Base-by-base conservation (phyloP, 2,797 vertebrate species). In the Alauda arvensis region DNA sequence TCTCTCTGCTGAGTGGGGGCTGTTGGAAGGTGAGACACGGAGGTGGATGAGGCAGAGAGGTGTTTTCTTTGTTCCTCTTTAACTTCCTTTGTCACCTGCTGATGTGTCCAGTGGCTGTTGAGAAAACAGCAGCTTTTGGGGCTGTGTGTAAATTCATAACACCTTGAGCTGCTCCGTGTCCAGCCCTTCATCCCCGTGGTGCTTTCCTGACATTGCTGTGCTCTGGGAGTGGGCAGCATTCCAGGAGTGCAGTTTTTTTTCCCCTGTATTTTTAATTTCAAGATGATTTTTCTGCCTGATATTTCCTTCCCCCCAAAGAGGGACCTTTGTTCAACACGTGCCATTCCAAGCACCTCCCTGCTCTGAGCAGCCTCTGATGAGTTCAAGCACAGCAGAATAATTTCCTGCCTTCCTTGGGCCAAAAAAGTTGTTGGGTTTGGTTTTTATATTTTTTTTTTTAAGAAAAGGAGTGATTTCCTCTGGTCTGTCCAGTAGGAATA, bases 131-230 rank as follows among this genome's bases (percentile, higher is more conserved):
- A 24, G 18, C 5, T 49, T 3, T 6, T 25, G 31, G 23, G 31
- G 12, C 11, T 61, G 40, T 21, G 26, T 70, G 3, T 46, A 23
- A 52, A n/a, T 17, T 14, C 2, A 7, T 3, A 61, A n/a, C 5
- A 10, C 11, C 13, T 13, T 13, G 40, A 76, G 40, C 40, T 69
- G 0, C 8, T 63, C 56, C 4, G 0, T 14, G 19, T 19, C 18
- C 65, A 33, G 53, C 13, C 43, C 68, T 71, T 56, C 25, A 40
- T 23, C 17, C 23, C 56, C 2, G 0, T 4, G 13, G 24, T 40
- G 5, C 24, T 57, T 31, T n/a, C 29, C 0, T 11, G 56, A 8
- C 20, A 3, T 5, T 24, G 13, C 59, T 46, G 1, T 25, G 53
- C 39, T 55, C 15, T 14, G 33, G 34, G 52, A 71, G 18, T 1